Percentiles rank a stretch among this genome's conserved stretches.
phyloP scores from a whole-genome alignment of 1,140 invertebrate species.

The Cyphomyrmex costatus region DNA sequence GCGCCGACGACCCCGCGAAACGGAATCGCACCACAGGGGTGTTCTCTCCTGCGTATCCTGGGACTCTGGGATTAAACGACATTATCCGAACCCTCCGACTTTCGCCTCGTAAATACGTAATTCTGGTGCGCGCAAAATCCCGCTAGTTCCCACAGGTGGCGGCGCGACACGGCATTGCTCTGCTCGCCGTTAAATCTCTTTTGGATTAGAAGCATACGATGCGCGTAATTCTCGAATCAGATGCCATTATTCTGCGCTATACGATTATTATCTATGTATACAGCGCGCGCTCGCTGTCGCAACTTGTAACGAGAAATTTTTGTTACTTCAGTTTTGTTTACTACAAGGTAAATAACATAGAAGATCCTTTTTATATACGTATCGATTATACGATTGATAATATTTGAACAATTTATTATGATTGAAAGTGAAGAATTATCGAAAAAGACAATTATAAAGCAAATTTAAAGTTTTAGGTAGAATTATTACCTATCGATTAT shows the following conservation, averaged over 20 bases:
- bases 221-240: slow-evolving; percentile 62
- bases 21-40: slow-evolving; percentile 60
- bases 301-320: not conserved
- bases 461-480: not conserved
- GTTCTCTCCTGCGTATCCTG: slow-evolving; percentile 60
- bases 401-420: not conserved
- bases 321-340: not conserved
- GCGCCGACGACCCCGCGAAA: slow-evolving; percentile 28
- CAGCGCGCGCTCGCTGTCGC: not conserved
- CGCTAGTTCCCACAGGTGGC: slow-evolving; percentile 65
- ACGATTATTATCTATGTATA: slow-evolving; percentile 24
- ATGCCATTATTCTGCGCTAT: slow-evolving; percentile 29
- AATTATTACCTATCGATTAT: not conserved
- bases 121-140: slow-evolving; percentile 76
- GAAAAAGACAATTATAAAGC: not conserved
- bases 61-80: slow-evolving; percentile 80
- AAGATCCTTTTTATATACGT: not conserved
- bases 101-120: slow-evolving; percentile 83
- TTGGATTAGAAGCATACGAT: slow-evolving; percentile 59
- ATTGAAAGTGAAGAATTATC: not conserved
- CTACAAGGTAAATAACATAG: not conserved
- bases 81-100: slow-evolving; percentile 77
- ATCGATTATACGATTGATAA: not conserved
- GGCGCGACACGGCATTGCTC: slow-evolving; percentile 7
- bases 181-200: slow-evolving; percentile 66